These are phyloP conservation scores for Sebastes minor DNA, from an alignment of 2,797 vertebrate genomes.

Conservation along the genomic window DNA sequence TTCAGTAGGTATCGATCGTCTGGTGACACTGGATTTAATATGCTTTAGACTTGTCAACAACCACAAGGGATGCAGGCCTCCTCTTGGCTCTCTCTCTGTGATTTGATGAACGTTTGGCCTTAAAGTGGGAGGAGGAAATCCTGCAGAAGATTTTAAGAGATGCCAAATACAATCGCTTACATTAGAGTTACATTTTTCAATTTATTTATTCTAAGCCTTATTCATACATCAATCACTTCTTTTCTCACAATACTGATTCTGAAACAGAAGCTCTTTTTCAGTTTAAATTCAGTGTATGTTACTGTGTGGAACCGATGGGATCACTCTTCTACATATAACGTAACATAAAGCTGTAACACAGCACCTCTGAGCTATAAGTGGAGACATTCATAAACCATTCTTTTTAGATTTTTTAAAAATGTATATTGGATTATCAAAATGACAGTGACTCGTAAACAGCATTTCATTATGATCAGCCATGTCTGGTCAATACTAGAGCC, in stretches of 20 bases:
- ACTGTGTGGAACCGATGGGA: background rate
- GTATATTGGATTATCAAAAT: background rate
- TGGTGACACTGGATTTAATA: slow-evolving; percentile 77
- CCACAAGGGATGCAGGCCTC: slow-evolving; percentile 25
- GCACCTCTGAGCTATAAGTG: background rate
- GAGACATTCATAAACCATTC: background rate
- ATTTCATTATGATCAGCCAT: background rate
- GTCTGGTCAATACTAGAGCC: background rate
- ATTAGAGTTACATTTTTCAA: background rate
- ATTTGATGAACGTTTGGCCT: slow-evolving; percentile 29
- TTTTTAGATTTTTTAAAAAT: background rate
- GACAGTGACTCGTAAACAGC: background rate
- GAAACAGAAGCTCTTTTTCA: background rate
- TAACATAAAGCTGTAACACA: background rate
- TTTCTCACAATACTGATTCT: background rate
- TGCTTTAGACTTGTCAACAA: slow-evolving; percentile 68
- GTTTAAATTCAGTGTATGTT: background rate
- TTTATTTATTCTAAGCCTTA: background rate
- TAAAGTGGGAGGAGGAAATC: slow-evolving; percentile 14
- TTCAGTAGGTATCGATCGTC: slow-evolving; percentile 72
- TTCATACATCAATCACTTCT: background rate
- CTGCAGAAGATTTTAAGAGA: slow-evolving; percentile 6
- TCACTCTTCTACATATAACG: background rate
- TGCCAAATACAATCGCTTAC: background rate
- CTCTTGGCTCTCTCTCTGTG: background rate